Base-by-base conservation (phyloP, 2,888 invertebrate species). In the Athalia rosae region DNA sequence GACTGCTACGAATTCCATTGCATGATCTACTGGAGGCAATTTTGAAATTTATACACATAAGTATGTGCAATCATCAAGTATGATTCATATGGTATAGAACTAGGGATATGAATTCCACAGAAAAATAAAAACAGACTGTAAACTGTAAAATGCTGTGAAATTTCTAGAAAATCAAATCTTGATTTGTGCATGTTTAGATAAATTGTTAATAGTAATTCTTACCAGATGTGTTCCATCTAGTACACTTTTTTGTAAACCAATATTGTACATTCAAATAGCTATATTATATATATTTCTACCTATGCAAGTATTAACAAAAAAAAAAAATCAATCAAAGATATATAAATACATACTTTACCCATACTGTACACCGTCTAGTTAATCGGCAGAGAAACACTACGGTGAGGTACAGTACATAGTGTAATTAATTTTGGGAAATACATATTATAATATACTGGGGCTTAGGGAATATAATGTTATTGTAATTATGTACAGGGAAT, bases 401-500 rank as follows among this genome's bases (percentile, higher is more conserved):
- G 64, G 47, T 64, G 47, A 64, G n/a, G 47, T 47, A 47, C 28
- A 45, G 45, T 62, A 62, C 11, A 62, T 1, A 47, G 62, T 43
- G 62, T 15, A 48, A 66, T 6, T 69, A 58, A 71, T 71, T 71
- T 71, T 9, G 45, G 58, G 56, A 43, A 15, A 53, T 69, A 48
- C 15, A 50, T 56, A 47, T 47, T 63, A 41, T 63, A 61, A 61
- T 61, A 61, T n/a, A 69, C 69, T 28, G 47, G 74, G 74, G 74
- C 74, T 74, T 74, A 74, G 74, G 74, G 74, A 59, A 28, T 74
- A 74, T 74, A 74, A 15, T 48, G 48, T 62, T 61, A 62, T 83
- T 86, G 85, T 85, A 86, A 86, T 85, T 84, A 86, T 85, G 85
- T 86, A 85, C 84, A 86, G 83, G 82, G 82, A 84, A 84, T 73